Percentiles rank a stretch among this genome's conserved stretches.
Evolutionary conservation across 1,140 invertebrate genomes (phyloP).

Genomic region (Physella acuta): DNA sequence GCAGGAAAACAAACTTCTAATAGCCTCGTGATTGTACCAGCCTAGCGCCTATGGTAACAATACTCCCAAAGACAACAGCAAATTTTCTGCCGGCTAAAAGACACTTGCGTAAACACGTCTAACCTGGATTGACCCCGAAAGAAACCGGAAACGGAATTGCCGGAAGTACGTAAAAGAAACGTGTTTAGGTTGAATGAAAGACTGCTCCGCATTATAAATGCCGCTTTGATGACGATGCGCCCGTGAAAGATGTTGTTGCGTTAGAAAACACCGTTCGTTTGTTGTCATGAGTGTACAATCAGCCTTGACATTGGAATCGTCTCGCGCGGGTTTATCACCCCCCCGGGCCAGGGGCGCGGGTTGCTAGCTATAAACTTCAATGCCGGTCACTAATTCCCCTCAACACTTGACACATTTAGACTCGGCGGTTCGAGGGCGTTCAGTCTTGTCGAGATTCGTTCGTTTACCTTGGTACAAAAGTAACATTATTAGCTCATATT

Average conservation of each 20-base stretch:
- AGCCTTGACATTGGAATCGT: too few species aligned
- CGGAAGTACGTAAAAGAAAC: constrained; percentile 16
- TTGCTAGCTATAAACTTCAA: neutral
- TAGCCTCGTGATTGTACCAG: neutral
- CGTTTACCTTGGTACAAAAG: too few species aligned
- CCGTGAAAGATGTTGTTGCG: neutral
- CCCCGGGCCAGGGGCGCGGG: too few species aligned
- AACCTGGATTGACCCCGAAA: constrained; percentile 16
- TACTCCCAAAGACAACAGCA: constrained; percentile 23
- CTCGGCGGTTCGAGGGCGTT: neutral
- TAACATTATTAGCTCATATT: too few species aligned
- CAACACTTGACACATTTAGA: neutral
- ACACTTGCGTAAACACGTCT: constrained; percentile 10
- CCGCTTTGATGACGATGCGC: constrained; percentile 1
- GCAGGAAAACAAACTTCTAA: constrained; percentile 6
- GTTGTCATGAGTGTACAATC: neutral
- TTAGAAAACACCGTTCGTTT: neutral
- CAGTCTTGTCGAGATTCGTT: neutral
- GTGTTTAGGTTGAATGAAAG: constrained; percentile 4
- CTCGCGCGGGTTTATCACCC: neutral
- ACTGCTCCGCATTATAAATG: neutral
- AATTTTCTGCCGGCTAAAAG: constrained; percentile 8
- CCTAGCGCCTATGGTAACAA: neutral
- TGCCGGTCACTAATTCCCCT: neutral
- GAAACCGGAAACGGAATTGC: constrained; percentile 12